Conservation (phyloP, 2,888 invertebrate genomes). For the Diaphora mendica region DNA sequence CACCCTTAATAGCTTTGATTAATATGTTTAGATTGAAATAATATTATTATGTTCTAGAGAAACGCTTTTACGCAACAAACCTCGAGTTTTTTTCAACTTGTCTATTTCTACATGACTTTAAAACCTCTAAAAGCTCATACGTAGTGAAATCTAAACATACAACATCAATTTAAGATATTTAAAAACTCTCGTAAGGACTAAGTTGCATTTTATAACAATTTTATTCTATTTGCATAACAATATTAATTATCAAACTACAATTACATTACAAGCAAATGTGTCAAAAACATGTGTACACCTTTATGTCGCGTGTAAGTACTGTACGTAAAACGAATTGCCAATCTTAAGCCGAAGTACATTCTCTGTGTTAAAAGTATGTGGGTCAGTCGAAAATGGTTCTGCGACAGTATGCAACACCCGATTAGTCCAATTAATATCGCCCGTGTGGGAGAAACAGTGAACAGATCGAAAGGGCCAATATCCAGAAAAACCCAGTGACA, state of each 20-base stretch:
- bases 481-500: constrained; percentile 8
- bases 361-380: constrained; percentile 33
- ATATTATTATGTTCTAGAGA: not conserved
- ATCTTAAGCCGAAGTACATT: constrained; percentile 45
- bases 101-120: not conserved
- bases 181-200: not conserved
- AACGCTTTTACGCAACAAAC: not conserved
- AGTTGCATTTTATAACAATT: not conserved
- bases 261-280: constrained; percentile 15
- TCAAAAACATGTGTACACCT: not conserved
- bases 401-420: constrained; percentile 49
- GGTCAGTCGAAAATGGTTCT: constrained; percentile 48
- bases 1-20: not conserved
- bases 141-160: not conserved
- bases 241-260: constrained; percentile 6
- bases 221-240: not conserved
- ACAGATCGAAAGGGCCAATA: constrained; percentile 1
- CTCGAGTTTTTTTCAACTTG: not conserved
- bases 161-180: not conserved
- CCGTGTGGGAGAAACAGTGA: constrained; percentile 46
- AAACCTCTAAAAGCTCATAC: not conserved
- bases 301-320: constrained; percentile 48
- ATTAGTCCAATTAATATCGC: constrained; percentile 44
- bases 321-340: constrained; percentile 46
- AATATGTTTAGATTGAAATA: not conserved